Base-by-base conservation (phyloP, 2,113 vertebrate species). In the Erpornis zantholeuca region DNA sequence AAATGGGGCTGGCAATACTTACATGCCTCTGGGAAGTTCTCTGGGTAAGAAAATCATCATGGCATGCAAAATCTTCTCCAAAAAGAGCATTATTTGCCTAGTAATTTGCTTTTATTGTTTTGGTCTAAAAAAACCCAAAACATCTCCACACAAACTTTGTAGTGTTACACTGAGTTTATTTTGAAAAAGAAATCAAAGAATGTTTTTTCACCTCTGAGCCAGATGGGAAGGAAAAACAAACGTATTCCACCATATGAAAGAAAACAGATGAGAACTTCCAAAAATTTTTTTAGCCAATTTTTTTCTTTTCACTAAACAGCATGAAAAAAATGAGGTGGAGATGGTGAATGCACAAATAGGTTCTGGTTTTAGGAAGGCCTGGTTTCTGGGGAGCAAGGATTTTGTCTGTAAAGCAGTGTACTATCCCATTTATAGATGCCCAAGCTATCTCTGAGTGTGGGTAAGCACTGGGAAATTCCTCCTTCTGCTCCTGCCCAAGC, bases 141-240 rank as follows among this genome's bases (percentile, higher is more conserved):
- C 31, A 53, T 11, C 59, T 53, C 31, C 13, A 63, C 65, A 70
- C 33, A 73, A 72, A 85, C 68, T 92, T 63, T 56, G 24, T 85
- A 96, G 64, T 0, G 1, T 63, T 94, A 88, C 49, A 53, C 65
- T 81, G 70, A 87, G 70, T 95, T 96, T 97, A 77, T 97, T 97
- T 95, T 94, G 92, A 93, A 92, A 87, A 82, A 81, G 70, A 94
- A 95, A 95, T 81, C 86, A 95, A 96, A 93, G 78, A 69, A 78
- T 93, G 68, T 70, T 94, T 92, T 90, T 86, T 79, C 73, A 79
- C 93, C 60, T 78, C 63, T 56, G 83, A 87, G 82, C 90, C 95
- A 96, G 90, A 93, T 80, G 82, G 88, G 78, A 92, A 86, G 69
- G 31, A 79, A 91, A 90, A 77, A 20, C 59, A 94, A 94, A 93